These are phyloP conservation scores for Carabus problematicus DNA, from an alignment of 2,888 invertebrate species.

Conservation along the genomic window DNA sequence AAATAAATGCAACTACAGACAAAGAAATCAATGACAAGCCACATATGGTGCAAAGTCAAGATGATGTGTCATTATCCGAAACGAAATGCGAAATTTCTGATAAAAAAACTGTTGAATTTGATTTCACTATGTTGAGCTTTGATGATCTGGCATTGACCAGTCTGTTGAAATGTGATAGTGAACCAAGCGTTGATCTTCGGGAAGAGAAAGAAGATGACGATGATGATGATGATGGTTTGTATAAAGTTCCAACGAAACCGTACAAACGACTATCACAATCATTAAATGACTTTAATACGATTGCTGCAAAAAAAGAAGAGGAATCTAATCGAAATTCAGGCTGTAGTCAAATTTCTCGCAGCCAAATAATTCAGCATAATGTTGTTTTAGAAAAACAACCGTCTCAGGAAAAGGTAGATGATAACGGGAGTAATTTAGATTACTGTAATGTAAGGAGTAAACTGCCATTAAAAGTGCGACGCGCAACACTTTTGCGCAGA, in stretches of 20 bases:
- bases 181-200: constrained; percentile 52
- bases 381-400: constrained; percentile 23
- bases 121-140: constrained; percentile 19
- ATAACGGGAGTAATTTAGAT: constrained; percentile 47
- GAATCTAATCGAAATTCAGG: constrained; percentile 21
- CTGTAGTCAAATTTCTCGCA: constrained; percentile 13
- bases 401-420: constrained; percentile 26
- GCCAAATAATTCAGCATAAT: constrained; percentile 34
- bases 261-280: constrained; percentile 45
- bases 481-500: constrained; percentile 51
- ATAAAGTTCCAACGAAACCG: constrained; percentile 55
- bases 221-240: constrained; percentile 53
- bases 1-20: constrained; percentile 7
- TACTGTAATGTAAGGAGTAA: constrained; percentile 52
- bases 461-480: constrained; percentile 51
- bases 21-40: constrained; percentile 44
- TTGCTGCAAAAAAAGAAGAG: constrained; percentile 46
- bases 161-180: constrained; percentile 55
- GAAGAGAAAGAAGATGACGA: constrained; percentile 36
- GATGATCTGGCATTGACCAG: constrained; percentile 18
- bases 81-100: constrained; percentile 29
- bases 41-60: constrained; percentile 5
- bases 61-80: constrained; percentile 30
- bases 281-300: constrained; percentile 53
- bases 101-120: constrained; percentile 26